Percentiles rank a stretch among this genome's conserved stretches.
Evolutionary conservation across 2,797 vertebrate genomes (phyloP).

Genomic region (Micropoecilia bifurca): DNA sequence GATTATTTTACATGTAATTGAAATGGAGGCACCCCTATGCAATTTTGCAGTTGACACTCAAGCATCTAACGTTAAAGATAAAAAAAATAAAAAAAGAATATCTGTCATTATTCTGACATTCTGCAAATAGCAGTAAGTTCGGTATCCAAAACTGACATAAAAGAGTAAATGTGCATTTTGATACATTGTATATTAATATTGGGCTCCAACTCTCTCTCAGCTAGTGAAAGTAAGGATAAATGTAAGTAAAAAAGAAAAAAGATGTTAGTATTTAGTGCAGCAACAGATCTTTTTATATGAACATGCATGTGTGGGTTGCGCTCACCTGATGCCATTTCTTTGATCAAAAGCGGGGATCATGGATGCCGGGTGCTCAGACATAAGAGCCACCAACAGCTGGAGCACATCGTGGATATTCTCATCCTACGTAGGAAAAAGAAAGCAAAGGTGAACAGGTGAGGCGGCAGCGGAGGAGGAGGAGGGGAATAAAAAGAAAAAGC

Average conservation of each 20-base stretch:
- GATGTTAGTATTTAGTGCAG: background rate
- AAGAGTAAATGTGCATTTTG: background rate
- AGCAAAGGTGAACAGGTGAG: slow-evolving; percentile 32
- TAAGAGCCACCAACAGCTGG: slow-evolving; percentile 95
- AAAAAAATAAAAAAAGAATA: background rate
- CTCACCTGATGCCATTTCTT: slow-evolving; percentile 97
- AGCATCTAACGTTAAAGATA: background rate
- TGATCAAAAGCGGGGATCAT: slow-evolving; percentile 99
- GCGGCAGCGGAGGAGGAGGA: slow-evolving; percentile 8
- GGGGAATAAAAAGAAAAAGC: slow-evolving; percentile 15
- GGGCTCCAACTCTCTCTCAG: background rate
- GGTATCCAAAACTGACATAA: background rate
- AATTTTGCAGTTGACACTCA: background rate
- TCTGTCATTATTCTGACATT: background rate
- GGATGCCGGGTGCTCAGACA: slow-evolving; percentile 98
- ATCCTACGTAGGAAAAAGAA: slow-evolving; percentile 82
- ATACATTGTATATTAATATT: background rate
- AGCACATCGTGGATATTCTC: slow-evolving; percentile 99
- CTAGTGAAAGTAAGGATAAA: background rate
- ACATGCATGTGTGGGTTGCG: background rate
- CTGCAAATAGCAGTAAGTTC: background rate
- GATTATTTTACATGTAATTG: background rate
- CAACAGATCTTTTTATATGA: background rate
- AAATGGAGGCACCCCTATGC: background rate
- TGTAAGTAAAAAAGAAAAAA: background rate